Percentiles rank a stretch among this genome's conserved stretches.
Conservation (phyloP, 2,888 invertebrate species). For the Himalopsyche japonica region DNA sequence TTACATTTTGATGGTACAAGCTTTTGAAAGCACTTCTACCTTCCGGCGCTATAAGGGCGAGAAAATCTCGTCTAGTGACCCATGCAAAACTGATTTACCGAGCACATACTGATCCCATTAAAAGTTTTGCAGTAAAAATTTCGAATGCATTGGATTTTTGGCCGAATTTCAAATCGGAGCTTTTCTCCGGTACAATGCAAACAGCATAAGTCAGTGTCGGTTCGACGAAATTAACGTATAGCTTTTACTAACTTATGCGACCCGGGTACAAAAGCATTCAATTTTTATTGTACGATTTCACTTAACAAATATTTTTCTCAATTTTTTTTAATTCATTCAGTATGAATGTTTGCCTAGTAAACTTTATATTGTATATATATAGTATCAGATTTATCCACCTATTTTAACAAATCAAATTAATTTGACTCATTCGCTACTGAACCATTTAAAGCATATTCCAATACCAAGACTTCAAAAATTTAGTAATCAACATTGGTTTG, state of each 20-base stretch:
- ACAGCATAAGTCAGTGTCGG: not conserved
- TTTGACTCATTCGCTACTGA: too few species aligned
- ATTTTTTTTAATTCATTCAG: too few species aligned
- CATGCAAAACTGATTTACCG: slow-evolving; percentile 1
- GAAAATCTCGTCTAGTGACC: not conserved
- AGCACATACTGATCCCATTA: not conserved
- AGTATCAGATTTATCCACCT: too few species aligned
- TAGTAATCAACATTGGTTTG: too few species aligned
- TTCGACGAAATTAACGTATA: not conserved
- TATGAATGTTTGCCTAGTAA: too few species aligned
- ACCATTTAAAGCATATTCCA: too few species aligned
- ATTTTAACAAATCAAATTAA: too few species aligned
- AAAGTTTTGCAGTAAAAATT: slow-evolving; percentile 2
- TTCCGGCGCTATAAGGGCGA: not conserved
- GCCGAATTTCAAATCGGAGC: slow-evolving; percentile 8
- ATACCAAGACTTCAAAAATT: too few species aligned
- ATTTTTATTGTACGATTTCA: too few species aligned
- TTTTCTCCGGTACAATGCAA: not conserved
- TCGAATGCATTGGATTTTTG: slow-evolving; percentile 2
- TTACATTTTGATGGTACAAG: not conserved
- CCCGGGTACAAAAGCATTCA: not conserved
- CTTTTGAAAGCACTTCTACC: not conserved
- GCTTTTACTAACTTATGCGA: not conserved
- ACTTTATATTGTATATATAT: too few species aligned
- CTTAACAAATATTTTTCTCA: too few species aligned